A percentile compares a stretch with the other conserved stretches of the same genome.
Evolutionary conservation across 2,888 invertebrate genomes (phyloP).

Genomic region (Dioctria linearis): DNA sequence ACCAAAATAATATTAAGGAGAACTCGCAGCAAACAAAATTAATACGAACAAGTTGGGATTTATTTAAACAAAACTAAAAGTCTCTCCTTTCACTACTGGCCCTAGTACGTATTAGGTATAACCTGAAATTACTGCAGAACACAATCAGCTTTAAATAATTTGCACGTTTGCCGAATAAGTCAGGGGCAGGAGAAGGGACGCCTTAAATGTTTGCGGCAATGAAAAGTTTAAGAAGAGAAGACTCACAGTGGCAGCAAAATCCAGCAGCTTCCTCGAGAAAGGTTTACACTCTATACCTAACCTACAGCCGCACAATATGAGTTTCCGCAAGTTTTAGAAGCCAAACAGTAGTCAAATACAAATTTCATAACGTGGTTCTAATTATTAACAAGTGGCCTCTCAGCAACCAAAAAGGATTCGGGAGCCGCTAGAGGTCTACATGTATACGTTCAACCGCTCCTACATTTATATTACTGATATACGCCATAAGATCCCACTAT

Average conservation of each 20-base stretch:
- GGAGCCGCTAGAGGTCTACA: constrained; percentile 7
- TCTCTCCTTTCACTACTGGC: not conserved
- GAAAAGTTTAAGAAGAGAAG: not conserved
- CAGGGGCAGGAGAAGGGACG: not conserved
- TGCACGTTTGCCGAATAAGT: constrained; percentile 30
- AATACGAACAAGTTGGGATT: constrained; percentile 13
- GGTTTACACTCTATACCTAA: not conserved
- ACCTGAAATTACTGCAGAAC: constrained; percentile 19
- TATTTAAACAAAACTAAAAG: constrained; percentile 32
- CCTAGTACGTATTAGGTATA: not conserved
- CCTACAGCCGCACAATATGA: constrained; percentile 40
- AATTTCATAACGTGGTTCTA: constrained; percentile 53
- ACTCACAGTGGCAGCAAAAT: not conserved
- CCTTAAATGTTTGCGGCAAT: not conserved
- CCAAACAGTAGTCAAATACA: constrained; percentile 53
- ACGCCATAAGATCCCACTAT: constrained; percentile 23
- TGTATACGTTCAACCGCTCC: not conserved
- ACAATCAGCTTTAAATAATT: constrained; percentile 48
- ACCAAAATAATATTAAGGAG: constrained; percentile 21
- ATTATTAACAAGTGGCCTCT: constrained; percentile 52
- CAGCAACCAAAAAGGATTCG: constrained; percentile 27
- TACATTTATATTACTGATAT: not conserved
- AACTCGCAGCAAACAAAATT: constrained; percentile 1
- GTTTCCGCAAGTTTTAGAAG: constrained; percentile 50
- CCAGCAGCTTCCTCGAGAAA: constrained; percentile 24